Evolutionary conservation across 1,140 invertebrate species (phyloP), one percentile per base, ranked within the genome.

Genomic region (Zaprionus taronus): DNA sequence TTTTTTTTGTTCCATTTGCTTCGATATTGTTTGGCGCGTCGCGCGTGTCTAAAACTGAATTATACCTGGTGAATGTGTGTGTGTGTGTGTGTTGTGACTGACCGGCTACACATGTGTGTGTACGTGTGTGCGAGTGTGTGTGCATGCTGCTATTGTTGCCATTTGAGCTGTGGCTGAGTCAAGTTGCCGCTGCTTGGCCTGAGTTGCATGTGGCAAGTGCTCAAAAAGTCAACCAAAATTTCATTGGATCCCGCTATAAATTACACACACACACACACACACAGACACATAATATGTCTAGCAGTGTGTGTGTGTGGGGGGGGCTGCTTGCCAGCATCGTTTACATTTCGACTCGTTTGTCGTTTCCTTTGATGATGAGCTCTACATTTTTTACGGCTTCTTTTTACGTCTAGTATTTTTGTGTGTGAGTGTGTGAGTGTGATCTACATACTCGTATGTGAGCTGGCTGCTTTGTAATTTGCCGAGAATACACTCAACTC

Each of bases 221-320:
- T 31, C 47, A 26, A 47, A 69, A 68, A 49, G 49, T 49, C 53
- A 73, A 73, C 49, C 71, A 51, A 74, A 68, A 73, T 78, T 74
- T 78, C 71, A 78, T 78, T 78, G 76, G 76, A 77, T 77, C 69
- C 60, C 61, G 26, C 22, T 65, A 58, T 72, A 77, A 77, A 72
- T 77, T 77, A 77, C 69, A 66, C 41, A 71, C 72, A 70, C 55
- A 15, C 64, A 53, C 7, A 24, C 47, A 44, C 17, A 24, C 28
- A 28, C 17, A 57, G n/a, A n/a, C 26, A 61, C 17, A 15, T 22
- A 26, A 15, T 22, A 26, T 22, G 15, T 49, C 28, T 26, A 41
- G 38, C 31, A 34, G n/a, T 63, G 14, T 11, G 36, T 49, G 20
- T 24, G 44, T 34, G 70, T 17, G 49, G 22, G 34, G n/a, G 22